Conservation (phyloP, 2,113 vertebrate species). For the Heliornis fulica region DNA sequence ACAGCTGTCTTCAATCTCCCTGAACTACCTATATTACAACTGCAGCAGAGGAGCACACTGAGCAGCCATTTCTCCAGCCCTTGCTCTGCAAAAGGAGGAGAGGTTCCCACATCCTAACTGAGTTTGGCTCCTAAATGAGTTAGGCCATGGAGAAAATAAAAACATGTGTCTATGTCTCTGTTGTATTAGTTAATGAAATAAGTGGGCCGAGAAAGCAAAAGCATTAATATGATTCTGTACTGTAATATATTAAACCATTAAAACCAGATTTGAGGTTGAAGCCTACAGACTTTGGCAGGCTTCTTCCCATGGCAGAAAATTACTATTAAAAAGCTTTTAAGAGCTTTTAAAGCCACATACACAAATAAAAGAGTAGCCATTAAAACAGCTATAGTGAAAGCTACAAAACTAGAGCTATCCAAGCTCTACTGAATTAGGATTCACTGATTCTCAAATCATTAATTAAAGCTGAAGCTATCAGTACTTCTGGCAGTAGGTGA, state of each 20-base stretch:
- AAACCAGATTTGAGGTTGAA: background rate
- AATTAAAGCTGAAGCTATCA: background rate
- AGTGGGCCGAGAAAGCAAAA: constrained; percentile 31
- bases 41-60: background rate
- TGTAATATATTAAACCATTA: background rate
- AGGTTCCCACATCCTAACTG: background rate
- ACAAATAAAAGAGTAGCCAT: background rate
- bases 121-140: background rate
- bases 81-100: background rate
- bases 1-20: background rate
- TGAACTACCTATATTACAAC: background rate
- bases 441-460: background rate
- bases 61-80: background rate
- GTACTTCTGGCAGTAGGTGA: background rate
- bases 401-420: background rate
- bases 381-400: background rate
- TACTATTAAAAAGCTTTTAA: background rate
- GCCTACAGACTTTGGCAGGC: background rate
- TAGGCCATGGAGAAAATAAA: background rate
- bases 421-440: accelerated
- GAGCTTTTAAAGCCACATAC: background rate
- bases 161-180: background rate
- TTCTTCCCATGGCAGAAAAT: background rate
- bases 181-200: constrained; percentile 26
- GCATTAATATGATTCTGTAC: background rate